A percentile compares a stretch with the other conserved stretches of the same genome.
Conservation (phyloP, 2,888 invertebrate genomes). For the Sipunculus nudus region DNA sequence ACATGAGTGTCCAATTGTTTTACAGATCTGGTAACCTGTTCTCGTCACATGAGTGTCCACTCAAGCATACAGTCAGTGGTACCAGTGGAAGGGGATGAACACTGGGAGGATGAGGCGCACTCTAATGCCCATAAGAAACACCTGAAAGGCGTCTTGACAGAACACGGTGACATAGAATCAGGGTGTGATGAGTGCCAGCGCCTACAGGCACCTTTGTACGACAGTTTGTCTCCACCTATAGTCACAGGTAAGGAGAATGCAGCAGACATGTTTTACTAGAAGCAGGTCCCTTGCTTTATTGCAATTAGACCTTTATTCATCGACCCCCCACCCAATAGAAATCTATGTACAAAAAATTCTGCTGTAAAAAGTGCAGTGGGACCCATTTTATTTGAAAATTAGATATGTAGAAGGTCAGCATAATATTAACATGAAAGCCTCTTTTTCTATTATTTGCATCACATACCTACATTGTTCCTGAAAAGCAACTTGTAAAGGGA, state of each 20-base stretch:
- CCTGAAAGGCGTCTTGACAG: neutral
- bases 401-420: too few species aligned
- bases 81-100: conserved; percentile 11
- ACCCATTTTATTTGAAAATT: too few species aligned
- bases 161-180: neutral
- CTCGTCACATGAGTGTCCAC: conserved; percentile 82
- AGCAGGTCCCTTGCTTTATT: too few species aligned
- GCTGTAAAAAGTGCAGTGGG: too few species aligned
- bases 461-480: too few species aligned
- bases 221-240: conserved; percentile 89
- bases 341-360: too few species aligned
- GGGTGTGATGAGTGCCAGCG: conserved; percentile 80
- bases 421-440: too few species aligned
- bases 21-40: conserved; percentile 86
- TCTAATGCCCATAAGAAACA: conserved; percentile 1
- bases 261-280: too few species aligned
- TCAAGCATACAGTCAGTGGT: conserved; percentile 55
- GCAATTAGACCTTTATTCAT: too few species aligned
- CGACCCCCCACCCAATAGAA: too few species aligned
- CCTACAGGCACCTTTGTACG: conserved; percentile 84
- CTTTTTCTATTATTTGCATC: too few species aligned
- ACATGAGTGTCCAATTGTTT: conserved; percentile 17
- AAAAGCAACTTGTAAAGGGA: too few species aligned
- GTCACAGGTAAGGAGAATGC: conserved; percentile 58
- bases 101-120: conserved; percentile 8